These are phyloP conservation scores for Phaenicophaeus curvirostris DNA, from an alignment of 2,797 vertebrate genomes.

Conservation along the genomic window DNA sequence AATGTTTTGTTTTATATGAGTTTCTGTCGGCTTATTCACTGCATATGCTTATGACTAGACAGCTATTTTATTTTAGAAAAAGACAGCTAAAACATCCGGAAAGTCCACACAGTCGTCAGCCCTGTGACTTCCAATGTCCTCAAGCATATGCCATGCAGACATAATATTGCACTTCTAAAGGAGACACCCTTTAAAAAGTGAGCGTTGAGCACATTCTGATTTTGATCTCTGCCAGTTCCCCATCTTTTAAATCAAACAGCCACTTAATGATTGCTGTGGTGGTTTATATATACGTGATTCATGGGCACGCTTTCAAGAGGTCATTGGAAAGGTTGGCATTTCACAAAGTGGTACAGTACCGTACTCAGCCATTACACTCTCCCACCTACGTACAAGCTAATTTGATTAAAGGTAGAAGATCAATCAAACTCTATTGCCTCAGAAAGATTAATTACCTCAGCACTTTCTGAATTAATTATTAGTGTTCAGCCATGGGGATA, in stretches of 20 bases:
- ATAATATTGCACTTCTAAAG: neutral
- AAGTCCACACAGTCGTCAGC: neutral
- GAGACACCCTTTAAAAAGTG: neutral
- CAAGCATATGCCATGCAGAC: neutral
- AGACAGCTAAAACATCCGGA: neutral
- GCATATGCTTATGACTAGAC: neutral
- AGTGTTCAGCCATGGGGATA: constrained; percentile 43
- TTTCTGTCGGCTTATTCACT: neutral
- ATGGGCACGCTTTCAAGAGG: neutral
- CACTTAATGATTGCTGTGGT: neutral
- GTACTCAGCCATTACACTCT: constrained; percentile 54
- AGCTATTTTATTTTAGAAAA: neutral
- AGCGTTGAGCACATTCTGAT: neutral
- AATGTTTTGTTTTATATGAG: neutral
- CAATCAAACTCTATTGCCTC: constrained; percentile 70
- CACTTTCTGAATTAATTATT: constrained; percentile 76
- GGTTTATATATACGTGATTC: neutral
- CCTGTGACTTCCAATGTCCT: neutral
- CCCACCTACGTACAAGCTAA: constrained; percentile 59
- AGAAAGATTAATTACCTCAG: constrained; percentile 77
- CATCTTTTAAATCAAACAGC: constrained; percentile 27
- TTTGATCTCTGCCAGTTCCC: neutral
- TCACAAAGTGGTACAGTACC: neutral
- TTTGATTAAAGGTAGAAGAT: constrained; percentile 76
- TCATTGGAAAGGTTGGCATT: constrained; percentile 29